Evolutionary conservation across 2,888 invertebrate genomes (phyloP).

Genomic region (Eupithecia inturbata): DNA sequence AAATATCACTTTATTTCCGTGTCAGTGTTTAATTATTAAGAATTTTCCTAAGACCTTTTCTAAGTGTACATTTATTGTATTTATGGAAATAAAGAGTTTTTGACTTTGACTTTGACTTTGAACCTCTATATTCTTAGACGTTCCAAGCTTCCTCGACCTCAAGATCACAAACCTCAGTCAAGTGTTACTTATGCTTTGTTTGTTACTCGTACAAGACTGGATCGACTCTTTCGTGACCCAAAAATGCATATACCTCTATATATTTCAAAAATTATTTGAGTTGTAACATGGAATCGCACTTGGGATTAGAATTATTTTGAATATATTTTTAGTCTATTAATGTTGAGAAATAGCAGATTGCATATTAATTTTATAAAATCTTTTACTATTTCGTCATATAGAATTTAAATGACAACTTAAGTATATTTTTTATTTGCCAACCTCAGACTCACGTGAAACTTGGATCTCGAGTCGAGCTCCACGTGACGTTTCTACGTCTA

Average conservation of each 20-base stretch:
- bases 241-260: not conserved
- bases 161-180: not conserved
- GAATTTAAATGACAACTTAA: not conserved
- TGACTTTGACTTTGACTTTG: no score
- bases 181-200: not conserved
- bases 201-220: no score
- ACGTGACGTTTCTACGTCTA: no score
- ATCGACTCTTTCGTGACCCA: not conserved
- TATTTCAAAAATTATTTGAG: no score
- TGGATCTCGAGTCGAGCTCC: not conserved
- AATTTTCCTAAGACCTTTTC: no score
- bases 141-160: not conserved
- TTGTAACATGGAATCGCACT: not conserved
- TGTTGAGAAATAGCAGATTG: not conserved
- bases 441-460: not conserved
- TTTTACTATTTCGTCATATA: not conserved
- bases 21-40: no score
- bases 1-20: no score
- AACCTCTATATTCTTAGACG: not conserved
- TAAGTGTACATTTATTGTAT: no score
- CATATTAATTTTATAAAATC: not conserved
- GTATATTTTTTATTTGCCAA: not conserved
- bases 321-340: not conserved
- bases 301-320: not conserved
- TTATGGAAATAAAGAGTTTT: no score